A percentile compares a stretch with the other conserved stretches of the same genome.
These are phyloP conservation scores for Euura lappo DNA, from an alignment of 1,140 invertebrate species.

Conservation along the genomic window DNA sequence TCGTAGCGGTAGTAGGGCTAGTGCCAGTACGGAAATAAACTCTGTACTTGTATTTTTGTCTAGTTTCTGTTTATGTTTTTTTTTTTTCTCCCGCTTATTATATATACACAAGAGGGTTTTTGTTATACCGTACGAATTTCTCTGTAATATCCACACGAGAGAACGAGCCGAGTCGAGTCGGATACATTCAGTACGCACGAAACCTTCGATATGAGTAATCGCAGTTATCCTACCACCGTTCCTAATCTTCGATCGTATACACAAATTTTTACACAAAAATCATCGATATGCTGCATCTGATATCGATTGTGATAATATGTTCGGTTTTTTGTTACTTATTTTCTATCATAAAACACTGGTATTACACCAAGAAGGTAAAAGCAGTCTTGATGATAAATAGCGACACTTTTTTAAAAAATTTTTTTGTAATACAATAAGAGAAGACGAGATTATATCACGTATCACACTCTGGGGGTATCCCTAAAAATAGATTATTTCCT, in stretches of 20 bases:
- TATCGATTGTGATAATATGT: background rate
- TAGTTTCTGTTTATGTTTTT: constrained; percentile 3
- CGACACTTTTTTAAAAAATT: too few relatives aligned
- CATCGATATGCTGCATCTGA: background rate
- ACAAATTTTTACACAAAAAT: background rate
- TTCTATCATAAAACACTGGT: background rate
- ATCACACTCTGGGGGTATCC: too few relatives aligned
- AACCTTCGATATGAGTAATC: background rate
- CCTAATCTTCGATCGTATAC: background rate
- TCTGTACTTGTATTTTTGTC: constrained; percentile 34
- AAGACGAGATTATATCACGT: too few relatives aligned
- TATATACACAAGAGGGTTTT: background rate
- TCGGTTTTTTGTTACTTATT: background rate
- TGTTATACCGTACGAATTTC: background rate
- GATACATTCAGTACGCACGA: background rate
- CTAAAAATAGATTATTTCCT: too few relatives aligned
- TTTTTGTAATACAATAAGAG: too few relatives aligned
- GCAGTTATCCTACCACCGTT: background rate
- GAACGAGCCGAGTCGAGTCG: too few relatives aligned
- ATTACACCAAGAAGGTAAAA: background rate
- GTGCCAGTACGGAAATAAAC: constrained; percentile 47
- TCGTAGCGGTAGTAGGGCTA: constrained; percentile 25
- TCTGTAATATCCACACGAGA: background rate
- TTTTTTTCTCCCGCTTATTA: background rate
- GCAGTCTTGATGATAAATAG: background rate